These are phyloP conservation scores for Poeciliopsis gracilis DNA, from an alignment of 2,797 vertebrate genomes.

Conservation along the genomic window DNA sequence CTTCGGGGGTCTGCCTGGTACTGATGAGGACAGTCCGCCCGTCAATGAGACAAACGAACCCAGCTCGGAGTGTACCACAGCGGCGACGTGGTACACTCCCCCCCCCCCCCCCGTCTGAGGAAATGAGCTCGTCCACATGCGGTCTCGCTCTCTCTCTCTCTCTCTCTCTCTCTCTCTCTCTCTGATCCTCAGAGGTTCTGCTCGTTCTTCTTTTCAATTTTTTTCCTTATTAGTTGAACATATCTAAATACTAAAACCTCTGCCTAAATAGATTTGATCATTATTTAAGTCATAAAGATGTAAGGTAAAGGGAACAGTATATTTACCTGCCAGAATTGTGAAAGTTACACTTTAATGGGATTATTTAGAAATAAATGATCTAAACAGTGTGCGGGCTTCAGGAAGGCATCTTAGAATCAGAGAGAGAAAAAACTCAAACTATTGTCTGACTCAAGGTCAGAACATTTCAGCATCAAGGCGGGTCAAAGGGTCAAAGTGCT, in stretches of 20 bases:
- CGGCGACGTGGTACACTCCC: not conserved
- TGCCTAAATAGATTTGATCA: not conserved
- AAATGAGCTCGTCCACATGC: slow-evolving; percentile 66
- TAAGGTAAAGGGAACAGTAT: not conserved
- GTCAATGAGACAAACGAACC: slow-evolving; percentile 66
- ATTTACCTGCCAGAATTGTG: not conserved
- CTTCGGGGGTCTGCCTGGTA: slow-evolving; percentile 56
- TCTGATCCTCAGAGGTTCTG: not conserved
- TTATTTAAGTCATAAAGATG: not conserved
- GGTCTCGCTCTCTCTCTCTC: not conserved
- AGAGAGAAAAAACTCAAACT: not conserved
- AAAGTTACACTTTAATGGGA: not conserved
- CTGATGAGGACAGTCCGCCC: slow-evolving; percentile 72
- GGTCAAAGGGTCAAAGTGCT: no score
- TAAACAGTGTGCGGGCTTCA: not conserved
- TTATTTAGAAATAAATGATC: not conserved
- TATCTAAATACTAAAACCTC: not conserved
- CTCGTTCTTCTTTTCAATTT: not conserved
- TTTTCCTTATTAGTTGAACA: not conserved
- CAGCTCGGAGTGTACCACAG: slow-evolving; percentile 73
- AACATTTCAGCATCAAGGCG: no score
- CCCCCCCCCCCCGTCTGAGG: slow-evolving; percentile 1
- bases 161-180: no score
- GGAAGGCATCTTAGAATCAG: not conserved
- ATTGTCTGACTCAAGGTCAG: not conserved